Evolutionary conservation across 2,888 invertebrate species (phyloP).

Genomic region (Plebejus melissa): DNA sequence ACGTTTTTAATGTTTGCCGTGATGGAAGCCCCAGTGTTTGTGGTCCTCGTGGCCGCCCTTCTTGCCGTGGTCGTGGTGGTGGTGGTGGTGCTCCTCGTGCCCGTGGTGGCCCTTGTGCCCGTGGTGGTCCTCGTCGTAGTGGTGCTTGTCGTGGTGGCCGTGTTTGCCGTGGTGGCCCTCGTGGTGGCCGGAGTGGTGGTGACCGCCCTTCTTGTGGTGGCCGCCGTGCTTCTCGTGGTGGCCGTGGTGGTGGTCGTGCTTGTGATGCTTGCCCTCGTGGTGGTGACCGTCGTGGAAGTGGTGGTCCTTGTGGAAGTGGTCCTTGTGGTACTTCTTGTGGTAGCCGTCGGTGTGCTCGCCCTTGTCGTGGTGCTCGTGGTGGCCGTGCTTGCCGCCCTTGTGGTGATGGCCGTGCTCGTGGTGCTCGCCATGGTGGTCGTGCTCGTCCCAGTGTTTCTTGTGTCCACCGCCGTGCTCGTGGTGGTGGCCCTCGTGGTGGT

Average conservation of each 20-base stretch:
- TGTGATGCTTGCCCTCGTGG: constrained; percentile 89
- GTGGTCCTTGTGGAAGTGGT: constrained; percentile 92
- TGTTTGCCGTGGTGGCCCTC: constrained; percentile 88
- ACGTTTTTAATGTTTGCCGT: constrained; percentile 66
- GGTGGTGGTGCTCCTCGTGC: constrained; percentile 85
- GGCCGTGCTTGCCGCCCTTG: constrained; percentile 88
- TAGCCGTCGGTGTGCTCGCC: constrained; percentile 89
- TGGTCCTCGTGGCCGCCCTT: constrained; percentile 87
- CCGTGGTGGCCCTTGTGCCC: constrained; percentile 89
- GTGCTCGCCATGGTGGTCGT: constrained; percentile 85
- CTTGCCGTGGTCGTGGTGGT: constrained; percentile 87
- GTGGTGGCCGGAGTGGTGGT: constrained; percentile 87
- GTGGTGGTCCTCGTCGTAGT: constrained; percentile 88
- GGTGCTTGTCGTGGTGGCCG: constrained; percentile 88
- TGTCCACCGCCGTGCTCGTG: constrained; percentile 87
- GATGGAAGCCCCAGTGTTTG: constrained; percentile 85
- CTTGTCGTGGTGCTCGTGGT: constrained; percentile 90
- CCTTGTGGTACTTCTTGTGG: constrained; percentile 92
- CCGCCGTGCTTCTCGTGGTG: constrained; percentile 86
- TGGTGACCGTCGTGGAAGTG: constrained; percentile 93
- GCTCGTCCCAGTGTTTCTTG: constrained; percentile 88
- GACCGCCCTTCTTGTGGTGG: constrained; percentile 88
- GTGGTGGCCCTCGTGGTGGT: constrained; percentile 86
- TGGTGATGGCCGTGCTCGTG: constrained; percentile 88
- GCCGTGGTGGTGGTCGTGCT: constrained; percentile 86